A percentile compares a stretch with the other conserved stretches of the same genome.
Conservation (phyloP, 1,140 invertebrate species). For the Leguminivora glycinivorella region DNA sequence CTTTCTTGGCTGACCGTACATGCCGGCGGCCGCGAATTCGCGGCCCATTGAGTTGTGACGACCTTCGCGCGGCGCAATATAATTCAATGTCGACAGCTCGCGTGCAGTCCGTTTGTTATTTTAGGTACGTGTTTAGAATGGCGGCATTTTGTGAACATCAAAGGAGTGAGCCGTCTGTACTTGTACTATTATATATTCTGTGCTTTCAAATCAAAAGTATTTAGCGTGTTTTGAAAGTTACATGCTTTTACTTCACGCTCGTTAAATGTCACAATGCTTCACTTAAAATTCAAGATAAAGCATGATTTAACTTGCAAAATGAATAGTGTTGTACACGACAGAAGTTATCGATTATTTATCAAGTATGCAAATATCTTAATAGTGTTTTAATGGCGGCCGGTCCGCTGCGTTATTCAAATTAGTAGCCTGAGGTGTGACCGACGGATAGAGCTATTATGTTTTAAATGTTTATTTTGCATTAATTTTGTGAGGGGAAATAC, state of each 20-base stretch:
- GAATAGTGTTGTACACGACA: constrained; percentile 46
- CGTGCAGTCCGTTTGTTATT: no score
- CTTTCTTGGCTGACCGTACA: no score
- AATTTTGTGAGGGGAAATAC: neutral
- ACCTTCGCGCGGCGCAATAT: no score
- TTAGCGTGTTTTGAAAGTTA: neutral
- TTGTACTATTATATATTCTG: no score
- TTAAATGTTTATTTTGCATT: constrained; percentile 17
- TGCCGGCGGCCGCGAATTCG: no score
- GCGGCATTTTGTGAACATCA: no score
- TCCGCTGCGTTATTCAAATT: constrained; percentile 50
- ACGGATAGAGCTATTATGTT: constrained; percentile 31
- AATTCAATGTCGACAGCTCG: no score
- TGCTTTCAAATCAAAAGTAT: no score
- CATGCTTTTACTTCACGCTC: neutral
- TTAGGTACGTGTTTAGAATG: no score
- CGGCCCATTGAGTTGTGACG: no score
- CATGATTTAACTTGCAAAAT: constrained; percentile 42
- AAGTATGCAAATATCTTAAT: constrained; percentile 68
- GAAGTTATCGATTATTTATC: constrained; percentile 60
- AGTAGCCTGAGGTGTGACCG: constrained; percentile 38
- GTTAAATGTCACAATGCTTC: neutral
- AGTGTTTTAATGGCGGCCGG: constrained; percentile 62
- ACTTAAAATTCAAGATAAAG: constrained; percentile 32
- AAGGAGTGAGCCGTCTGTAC: no score